Conservation (phyloP, 2,888 invertebrate species). For the Coenonympha arcania region DNA sequence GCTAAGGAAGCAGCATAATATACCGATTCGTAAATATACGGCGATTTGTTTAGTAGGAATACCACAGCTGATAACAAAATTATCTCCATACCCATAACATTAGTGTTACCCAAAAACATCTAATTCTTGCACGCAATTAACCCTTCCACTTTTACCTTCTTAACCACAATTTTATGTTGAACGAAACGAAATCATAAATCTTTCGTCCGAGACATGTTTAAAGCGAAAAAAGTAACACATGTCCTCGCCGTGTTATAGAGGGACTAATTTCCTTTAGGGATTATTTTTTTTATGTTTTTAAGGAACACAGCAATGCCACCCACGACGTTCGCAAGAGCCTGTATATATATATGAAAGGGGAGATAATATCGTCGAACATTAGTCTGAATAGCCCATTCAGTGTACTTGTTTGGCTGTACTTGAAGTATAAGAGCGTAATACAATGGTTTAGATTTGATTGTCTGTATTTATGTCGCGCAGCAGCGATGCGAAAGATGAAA, state of each 20-base stretch:
- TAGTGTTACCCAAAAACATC: no score
- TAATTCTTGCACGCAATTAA: constrained; percentile 21
- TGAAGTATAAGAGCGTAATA: constrained; percentile 10
- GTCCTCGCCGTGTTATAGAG: constrained; percentile 68
- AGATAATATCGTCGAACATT: constrained; percentile 27
- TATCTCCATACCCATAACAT: no score
- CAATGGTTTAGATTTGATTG: constrained; percentile 12
- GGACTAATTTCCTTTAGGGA: constrained; percentile 69
- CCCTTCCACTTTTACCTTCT: constrained; percentile 47
- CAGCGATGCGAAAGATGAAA: neutral
- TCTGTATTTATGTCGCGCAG: neutral
- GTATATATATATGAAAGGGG: constrained; percentile 20
- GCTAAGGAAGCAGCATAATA: no score
- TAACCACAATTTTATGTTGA: constrained; percentile 59
- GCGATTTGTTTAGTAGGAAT: no score
- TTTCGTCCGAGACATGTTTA: constrained; percentile 56
- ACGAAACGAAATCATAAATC: constrained; percentile 65
- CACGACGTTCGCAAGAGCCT: constrained; percentile 53
- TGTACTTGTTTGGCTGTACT: constrained; percentile 20
- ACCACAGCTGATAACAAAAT: no score
- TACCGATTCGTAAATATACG: no score
- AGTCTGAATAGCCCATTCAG: constrained; percentile 29
- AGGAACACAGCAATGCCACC: constrained; percentile 62
- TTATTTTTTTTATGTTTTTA: constrained; percentile 52
- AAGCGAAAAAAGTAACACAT: constrained; percentile 74